Conservation (phyloP, 2,113 vertebrate genomes). For the Hepsetus odoe region DNA sequence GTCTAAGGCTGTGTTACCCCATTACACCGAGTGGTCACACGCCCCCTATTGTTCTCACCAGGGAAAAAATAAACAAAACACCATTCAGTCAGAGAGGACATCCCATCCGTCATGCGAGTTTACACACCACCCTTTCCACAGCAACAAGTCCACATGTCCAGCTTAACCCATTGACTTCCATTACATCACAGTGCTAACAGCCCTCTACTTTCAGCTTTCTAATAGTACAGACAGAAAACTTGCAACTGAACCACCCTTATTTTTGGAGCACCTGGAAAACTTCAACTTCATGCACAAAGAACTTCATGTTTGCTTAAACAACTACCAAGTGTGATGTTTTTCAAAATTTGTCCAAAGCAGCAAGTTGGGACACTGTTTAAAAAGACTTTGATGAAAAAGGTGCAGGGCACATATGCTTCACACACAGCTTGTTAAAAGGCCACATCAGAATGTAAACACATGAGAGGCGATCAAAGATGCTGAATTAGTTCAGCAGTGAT, state of each 20-base stretch:
- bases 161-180: not conserved
- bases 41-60: slow-evolving; percentile 51
- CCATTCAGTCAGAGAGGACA: slow-evolving; percentile 40
- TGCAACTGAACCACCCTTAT: too few species aligned
- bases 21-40: slow-evolving; percentile 25
- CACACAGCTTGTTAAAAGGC: slow-evolving; percentile 42
- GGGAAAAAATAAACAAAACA: slow-evolving; percentile 50
- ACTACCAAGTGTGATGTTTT: slow-evolving; percentile 6
- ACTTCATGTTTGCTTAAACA: not conserved
- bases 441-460: slow-evolving; percentile 51
- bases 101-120: slow-evolving; percentile 4
- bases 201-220: not conserved
- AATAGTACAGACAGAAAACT: not conserved
- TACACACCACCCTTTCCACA: slow-evolving; percentile 9
- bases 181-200: not conserved
- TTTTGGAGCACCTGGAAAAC: too few species aligned
- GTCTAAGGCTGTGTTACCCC: slow-evolving; percentile 24
- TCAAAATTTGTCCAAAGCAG: slow-evolving; percentile 7
- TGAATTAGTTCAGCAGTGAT: slow-evolving; percentile 42
- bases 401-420: slow-evolving; percentile 40
- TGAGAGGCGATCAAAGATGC: slow-evolving; percentile 40
- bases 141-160: not conserved
- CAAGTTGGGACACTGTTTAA: slow-evolving; percentile 19
- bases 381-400: slow-evolving; percentile 29
- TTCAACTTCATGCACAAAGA: too few species aligned